These are phyloP conservation scores for Valencia hispanica DNA, from an alignment of 2,797 vertebrate species.

Conservation along the genomic window DNA sequence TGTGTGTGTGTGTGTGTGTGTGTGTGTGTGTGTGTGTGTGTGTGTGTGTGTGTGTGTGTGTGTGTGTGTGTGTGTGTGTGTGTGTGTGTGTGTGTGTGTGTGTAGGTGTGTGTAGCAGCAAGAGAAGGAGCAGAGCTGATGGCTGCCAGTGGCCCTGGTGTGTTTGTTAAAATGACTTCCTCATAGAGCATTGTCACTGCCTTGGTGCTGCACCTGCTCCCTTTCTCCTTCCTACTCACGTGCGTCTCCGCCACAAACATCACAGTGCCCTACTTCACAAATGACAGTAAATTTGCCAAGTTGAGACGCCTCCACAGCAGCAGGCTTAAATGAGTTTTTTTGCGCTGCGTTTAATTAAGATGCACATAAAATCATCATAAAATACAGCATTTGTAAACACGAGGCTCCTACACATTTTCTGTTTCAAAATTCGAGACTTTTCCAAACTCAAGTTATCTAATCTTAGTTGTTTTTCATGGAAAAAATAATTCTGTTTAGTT, in stretches of 20 bases:
- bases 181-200: slow-evolving; percentile 62
- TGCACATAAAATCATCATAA: slow-evolving; percentile 16
- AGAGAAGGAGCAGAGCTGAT: slow-evolving; percentile 53
- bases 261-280: slow-evolving; percentile 20
- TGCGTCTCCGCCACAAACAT: slow-evolving; percentile 7
- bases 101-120: too few relatives aligned
- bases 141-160: slow-evolving; percentile 61
- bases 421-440: neutral
- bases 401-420: neutral
- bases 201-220: slow-evolving; percentile 63
- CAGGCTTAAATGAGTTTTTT: slow-evolving; percentile 29
- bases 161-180: slow-evolving; percentile 75
- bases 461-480: neutral
- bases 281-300: slow-evolving; percentile 34
- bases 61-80: slow-evolving; percentile 17
- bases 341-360: slow-evolving; percentile 9
- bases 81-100: slow-evolving; percentile 3
- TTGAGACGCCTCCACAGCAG: slow-evolving; percentile 22
- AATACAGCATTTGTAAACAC: neutral
- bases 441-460: neutral
- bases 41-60: slow-evolving; percentile 17
- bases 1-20: slow-evolving; percentile 17
- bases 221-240: slow-evolving; percentile 22
- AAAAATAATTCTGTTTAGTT: too few relatives aligned
- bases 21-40: slow-evolving; percentile 3